A percentile compares a stretch with the other conserved stretches of the same genome.
Evolutionary conservation across 2,888 invertebrate species (phyloP).

Genomic region (Folsomia candida): DNA sequence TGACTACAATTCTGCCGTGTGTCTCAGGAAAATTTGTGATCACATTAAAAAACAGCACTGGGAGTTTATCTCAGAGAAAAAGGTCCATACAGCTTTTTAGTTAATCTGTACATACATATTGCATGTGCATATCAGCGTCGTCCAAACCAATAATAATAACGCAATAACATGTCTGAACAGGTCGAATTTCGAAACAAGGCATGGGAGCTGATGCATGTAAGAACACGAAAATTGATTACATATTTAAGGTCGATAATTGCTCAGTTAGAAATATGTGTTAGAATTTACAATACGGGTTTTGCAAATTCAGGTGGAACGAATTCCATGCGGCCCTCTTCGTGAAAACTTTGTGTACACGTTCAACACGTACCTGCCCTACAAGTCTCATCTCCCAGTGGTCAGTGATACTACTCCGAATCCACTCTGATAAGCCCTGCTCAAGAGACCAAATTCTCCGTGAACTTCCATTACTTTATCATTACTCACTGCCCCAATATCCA

Average conservation of each 20-base stretch:
- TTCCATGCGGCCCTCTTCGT: slow-evolving; percentile 40
- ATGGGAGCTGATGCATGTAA: slow-evolving; percentile 44
- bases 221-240: too few relatives aligned
- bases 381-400: slow-evolving; percentile 31
- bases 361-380: slow-evolving; percentile 37
- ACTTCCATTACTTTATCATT: too few relatives aligned
- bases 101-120: too few relatives aligned
- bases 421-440: neutral
- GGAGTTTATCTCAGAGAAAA: slow-evolving; percentile 25
- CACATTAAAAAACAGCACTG: slow-evolving; percentile 43
- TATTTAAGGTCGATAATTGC: too few relatives aligned
- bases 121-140: too few relatives aligned
- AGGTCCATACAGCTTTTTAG: too few relatives aligned
- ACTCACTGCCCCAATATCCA: too few relatives aligned
- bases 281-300: too few relatives aligned
- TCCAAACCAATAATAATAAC: neutral
- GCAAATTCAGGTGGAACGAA: too few relatives aligned
- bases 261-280: too few relatives aligned
- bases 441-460: neutral
- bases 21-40: slow-evolving; percentile 42
- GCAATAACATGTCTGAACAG: slow-evolving; percentile 14
- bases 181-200: slow-evolving; percentile 29
- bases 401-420: neutral
- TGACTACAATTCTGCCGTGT: slow-evolving; percentile 34
- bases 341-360: slow-evolving; percentile 46